Conservation (phyloP, 2,888 invertebrate genomes). For the Coenonympha glycerion region DNA sequence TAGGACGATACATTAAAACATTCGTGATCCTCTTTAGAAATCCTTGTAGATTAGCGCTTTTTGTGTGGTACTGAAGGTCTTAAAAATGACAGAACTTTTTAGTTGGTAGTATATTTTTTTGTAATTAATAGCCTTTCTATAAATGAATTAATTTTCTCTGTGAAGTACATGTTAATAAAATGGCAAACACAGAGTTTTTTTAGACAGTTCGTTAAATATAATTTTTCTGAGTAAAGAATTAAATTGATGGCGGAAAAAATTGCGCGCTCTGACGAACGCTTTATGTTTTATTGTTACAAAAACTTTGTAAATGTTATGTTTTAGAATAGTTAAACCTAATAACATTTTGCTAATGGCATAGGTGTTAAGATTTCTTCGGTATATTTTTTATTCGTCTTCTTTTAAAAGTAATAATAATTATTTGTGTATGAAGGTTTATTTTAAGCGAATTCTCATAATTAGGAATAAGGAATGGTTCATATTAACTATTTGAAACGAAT, state of each 20-base stretch:
- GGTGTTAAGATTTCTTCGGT: not conserved
- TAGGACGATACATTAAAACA: not conserved
- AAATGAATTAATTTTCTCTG: not conserved
- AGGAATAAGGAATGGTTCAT: no score
- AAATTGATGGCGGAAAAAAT: constrained; percentile 20
- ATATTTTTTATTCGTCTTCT: no score
- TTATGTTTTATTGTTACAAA: not conserved
- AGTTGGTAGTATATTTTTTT: no score
- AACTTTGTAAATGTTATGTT: constrained; percentile 5
- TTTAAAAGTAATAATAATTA: no score
- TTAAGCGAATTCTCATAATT: no score
- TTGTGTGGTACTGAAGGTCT: no score
- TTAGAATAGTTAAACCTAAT: not conserved
- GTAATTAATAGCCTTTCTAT: not conserved
- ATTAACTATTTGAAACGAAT: no score
- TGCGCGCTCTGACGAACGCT: not conserved
- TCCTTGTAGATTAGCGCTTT: no score
- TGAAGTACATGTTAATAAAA: not conserved
- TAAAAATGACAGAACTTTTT: no score
- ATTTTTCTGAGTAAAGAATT: constrained; percentile 23
- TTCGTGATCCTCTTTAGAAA: no score
- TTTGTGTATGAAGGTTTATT: no score
- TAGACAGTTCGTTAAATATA: constrained; percentile 21
- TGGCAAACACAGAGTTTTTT: constrained; percentile 15
- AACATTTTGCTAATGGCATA: constrained; percentile 1